Base-by-base conservation (phyloP, 2,113 vertebrate species). In the Garra rufa region DNA sequence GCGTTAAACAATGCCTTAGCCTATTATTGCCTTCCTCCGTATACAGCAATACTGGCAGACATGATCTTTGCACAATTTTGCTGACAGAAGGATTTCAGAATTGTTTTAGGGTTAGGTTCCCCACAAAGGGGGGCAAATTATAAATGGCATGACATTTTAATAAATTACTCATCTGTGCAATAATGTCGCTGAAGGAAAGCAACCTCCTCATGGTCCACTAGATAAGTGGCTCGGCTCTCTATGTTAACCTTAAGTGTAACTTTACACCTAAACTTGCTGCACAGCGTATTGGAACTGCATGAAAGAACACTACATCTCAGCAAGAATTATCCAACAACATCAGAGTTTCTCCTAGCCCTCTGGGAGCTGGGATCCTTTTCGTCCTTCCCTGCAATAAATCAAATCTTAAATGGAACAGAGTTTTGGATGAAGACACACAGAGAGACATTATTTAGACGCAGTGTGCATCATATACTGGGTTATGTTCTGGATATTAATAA, bases 341-440 rank as follows among this genome's bases (percentile, higher is more conserved):
- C 91, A 90, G 83, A 87, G 86, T 88, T 91, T 89, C 84, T 86
- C 75, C 75, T 89, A 43, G 65, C 63, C 82, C 88, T 78, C 67
- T 74, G 90, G 91, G 93, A 91, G 73, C 67, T 83, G 85, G 76
- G 89, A 87, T 88, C 90, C 85, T 86, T 91, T 94, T 93, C 87
- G 91, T 89, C 90, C 86, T 90, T 86, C 86, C 84, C 83, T 88
- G 92, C 92, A 91, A 94, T 93, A 94, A 94, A 94, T 94, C 91
- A 92, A 85, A 89, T 80, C 90, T 86, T 89, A 90, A 90, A 90
- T 87, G 89, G 84, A 91, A 85, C 69, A 63, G 75, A 46, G 85
- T 90, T 88, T 87, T 81, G 71, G 85, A 84, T 91, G 67, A 67
- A 75, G 28, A 86, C 82, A 83, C 34, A 71, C 88, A 87, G 4